Conservation (phyloP, 2,888 invertebrate species). For the Barypeithes pellucidus region DNA sequence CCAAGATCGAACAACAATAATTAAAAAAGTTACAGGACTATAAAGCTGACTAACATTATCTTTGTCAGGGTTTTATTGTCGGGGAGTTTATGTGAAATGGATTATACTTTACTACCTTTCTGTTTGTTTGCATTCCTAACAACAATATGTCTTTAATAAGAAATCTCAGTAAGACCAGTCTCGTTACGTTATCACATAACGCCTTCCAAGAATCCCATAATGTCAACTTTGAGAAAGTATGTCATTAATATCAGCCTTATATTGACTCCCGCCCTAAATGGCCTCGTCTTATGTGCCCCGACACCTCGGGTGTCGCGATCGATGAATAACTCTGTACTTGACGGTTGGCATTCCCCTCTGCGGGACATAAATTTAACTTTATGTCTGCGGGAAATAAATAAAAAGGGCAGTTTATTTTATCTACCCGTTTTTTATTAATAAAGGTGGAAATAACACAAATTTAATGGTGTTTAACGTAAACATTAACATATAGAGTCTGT, state of each 20-base stretch:
- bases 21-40: too few relatives aligned
- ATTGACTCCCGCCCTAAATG: constrained; percentile 26
- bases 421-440: constrained; percentile 1
- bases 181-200: neutral
- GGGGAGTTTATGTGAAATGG: too few relatives aligned
- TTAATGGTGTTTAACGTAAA: neutral
- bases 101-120: too few relatives aligned
- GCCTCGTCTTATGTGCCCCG: constrained; percentile 21
- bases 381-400: neutral
- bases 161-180: too few relatives aligned
- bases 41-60: too few relatives aligned
- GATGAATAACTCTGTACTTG: constrained; percentile 15
- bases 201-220: constrained; percentile 13
- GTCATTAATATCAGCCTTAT: constrained; percentile 25
- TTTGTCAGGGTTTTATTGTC: too few relatives aligned
- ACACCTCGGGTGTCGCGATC: constrained; percentile 20
- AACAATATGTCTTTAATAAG: too few relatives aligned
- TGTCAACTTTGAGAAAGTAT: constrained; percentile 28
- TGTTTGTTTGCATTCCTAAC: too few relatives aligned
- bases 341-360: constrained; percentile 5
- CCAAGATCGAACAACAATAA: too few relatives aligned
- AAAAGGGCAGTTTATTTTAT: neutral
- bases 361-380: constrained; percentile 20
- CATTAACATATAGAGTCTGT: too few relatives aligned
- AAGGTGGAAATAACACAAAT: neutral